Conservation (phyloP, 2,797 vertebrate genomes). For the Dallia pectoralis region DNA sequence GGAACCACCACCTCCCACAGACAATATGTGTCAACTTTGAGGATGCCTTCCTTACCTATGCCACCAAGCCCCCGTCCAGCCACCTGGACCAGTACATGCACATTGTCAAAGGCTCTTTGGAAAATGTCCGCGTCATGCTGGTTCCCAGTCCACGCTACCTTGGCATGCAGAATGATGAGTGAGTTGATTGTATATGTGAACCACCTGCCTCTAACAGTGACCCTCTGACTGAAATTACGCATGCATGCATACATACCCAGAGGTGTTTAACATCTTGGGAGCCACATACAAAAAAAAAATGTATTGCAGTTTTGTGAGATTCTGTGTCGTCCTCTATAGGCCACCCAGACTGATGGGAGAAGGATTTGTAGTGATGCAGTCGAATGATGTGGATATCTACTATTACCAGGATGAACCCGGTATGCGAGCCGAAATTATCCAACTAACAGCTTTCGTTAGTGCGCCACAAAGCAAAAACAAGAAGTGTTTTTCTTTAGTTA, state of each 20-base stretch:
- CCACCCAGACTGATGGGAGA: conserved; percentile 98
- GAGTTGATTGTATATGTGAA: conserved; percentile 53
- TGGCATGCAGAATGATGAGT: conserved; percentile 97
- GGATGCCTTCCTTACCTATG: conserved; percentile 93
- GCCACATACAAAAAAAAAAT: background rate
- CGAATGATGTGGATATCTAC: conserved; percentile 98
- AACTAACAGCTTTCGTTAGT: too few relatives aligned
- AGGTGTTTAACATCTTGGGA: background rate
- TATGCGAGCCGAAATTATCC: too few relatives aligned
- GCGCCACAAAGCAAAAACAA: too few relatives aligned
- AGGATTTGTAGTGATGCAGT: conserved; percentile 98
- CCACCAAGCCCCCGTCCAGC: conserved; percentile 97
- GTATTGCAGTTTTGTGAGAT: background rate
- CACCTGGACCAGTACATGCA: conserved; percentile 98
- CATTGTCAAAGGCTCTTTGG: conserved; percentile 94
- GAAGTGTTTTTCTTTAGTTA: too few relatives aligned
- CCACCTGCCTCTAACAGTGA: background rate
- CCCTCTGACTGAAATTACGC: background rate
- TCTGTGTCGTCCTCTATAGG: conserved; percentile 60
- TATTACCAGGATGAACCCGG: conserved; percentile 99
- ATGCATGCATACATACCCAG: background rate
- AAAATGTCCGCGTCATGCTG: conserved; percentile 97
- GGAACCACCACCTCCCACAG: conserved; percentile 95
- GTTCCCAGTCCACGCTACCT: conserved; percentile 95
- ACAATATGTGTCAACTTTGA: conserved; percentile 96